Percentiles rank a stretch among this genome's conserved stretches.
phyloP scores from a whole-genome alignment of 2,888 invertebrate genomes.

The Catocala nupta region DNA sequence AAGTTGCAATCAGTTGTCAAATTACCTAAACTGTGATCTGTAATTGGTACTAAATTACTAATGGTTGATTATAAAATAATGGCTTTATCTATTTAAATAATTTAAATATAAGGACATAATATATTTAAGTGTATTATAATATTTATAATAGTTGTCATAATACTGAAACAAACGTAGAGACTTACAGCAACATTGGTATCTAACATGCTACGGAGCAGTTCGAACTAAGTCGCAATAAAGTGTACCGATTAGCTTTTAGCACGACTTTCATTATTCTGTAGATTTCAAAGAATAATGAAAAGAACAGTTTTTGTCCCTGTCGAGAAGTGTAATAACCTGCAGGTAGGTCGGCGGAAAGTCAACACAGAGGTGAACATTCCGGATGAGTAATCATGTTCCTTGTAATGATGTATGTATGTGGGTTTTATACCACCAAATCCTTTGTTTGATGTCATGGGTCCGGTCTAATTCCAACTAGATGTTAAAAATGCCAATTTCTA shows the following conservation, averaged over 20 bases:
- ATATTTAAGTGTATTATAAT: too few species aligned
- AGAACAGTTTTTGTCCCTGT: constrained; percentile 74
- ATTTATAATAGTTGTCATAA: too few species aligned
- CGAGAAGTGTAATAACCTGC: constrained; percentile 77
- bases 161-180: background rate
- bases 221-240: constrained; percentile 50
- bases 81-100: too few species aligned
- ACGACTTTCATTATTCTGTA: constrained; percentile 55
- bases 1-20: too few species aligned
- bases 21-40: too few species aligned
- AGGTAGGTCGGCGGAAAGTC: constrained; percentile 82
- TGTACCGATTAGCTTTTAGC: constrained; percentile 54
- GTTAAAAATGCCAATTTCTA: constrained; percentile 18
- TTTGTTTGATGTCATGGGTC: constrained; percentile 49
- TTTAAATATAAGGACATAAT: too few species aligned
- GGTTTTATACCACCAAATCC: constrained; percentile 39
- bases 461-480: constrained; percentile 20
- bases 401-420: constrained; percentile 56
- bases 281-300: constrained; percentile 67
- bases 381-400: constrained; percentile 70
- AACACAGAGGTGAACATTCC: constrained; percentile 65
- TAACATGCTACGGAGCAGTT: constrained; percentile 48
- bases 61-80: too few species aligned
- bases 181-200: constrained; percentile 49
- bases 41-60: too few species aligned